Base-by-base conservation (phyloP, 2,888 invertebrate genomes). In the Nemoura dubitans region DNA sequence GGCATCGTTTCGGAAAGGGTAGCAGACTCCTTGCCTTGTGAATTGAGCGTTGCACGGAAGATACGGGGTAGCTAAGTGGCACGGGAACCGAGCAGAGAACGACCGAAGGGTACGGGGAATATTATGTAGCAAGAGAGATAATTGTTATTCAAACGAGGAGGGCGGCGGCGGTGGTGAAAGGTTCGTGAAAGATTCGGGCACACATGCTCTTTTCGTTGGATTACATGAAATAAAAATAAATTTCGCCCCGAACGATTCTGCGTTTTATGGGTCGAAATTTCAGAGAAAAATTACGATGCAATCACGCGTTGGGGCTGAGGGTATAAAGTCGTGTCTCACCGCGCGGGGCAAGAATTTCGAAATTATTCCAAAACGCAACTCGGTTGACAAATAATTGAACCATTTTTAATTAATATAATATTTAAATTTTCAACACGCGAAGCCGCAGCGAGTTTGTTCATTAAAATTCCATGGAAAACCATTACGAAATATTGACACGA, bases 1-100 rank as follows among this genome's bases (percentile, higher is more conserved):
- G 84, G 76, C 59, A 59, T 43, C 84, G 84, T 84, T 76, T 84
- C 59, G 27, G 26, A 84, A 84, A 84, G 84, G 84, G 84, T 84
- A 84, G 81, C 21, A 16, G 81, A 27, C 14, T 59, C 14, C 59
- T 59, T 59, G 6, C 59, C 16, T 7, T n/a, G n/a, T n/a, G n/a
- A n/a, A n/a, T n/a, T n/a, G n/a, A n/a, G n/a, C n/a, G n/a, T n/a
- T n/a, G 5, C 36, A 36, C 5, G 59, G 21, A 59, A 21, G 59
- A 1, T 59, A 59, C 1, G 59, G 59, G 59, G n/a, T n/a, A n/a
- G n/a, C n/a, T n/a, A n/a, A n/a, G n/a, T n/a, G n/a, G n/a, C n/a
- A n/a, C n/a, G n/a, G n/a, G n/a, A n/a, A n/a, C n/a, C n/a, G n/a
- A n/a, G n/a, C n/a, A n/a, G n/a, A n/a, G n/a, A n/a, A n/a, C n/a